phyloP scores from a whole-genome alignment of 2,797 vertebrate species.

The Liparis tanakae region DNA sequence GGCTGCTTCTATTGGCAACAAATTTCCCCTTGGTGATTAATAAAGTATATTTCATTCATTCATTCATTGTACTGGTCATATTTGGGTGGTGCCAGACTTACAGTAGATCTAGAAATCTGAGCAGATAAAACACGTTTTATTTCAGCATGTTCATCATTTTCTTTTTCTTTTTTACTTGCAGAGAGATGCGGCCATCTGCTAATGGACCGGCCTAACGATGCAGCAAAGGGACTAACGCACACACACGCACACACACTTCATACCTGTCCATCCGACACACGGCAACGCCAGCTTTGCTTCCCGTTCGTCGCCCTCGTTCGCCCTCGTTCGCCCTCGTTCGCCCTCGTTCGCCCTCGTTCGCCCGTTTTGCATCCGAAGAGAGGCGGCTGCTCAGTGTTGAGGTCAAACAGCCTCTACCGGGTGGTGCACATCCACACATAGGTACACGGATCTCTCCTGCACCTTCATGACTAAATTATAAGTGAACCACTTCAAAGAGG shows the following conservation, averaged over 20 bases:
- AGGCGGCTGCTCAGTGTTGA: slow-evolving; percentile 34
- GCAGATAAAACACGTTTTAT: not conserved
- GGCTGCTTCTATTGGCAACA: no score
- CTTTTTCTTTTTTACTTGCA: slow-evolving; percentile 40
- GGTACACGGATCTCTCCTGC: slow-evolving; percentile 35
- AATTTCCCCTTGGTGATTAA: no score
- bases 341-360: slow-evolving; percentile 46
- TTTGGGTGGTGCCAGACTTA: not conserved
- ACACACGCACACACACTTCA: slow-evolving; percentile 25
- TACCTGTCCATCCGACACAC: slow-evolving; percentile 53
- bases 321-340: slow-evolving; percentile 43
- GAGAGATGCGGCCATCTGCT: slow-evolving; percentile 69
- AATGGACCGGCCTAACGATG: slow-evolving; percentile 73
- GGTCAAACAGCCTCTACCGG: slow-evolving; percentile 37
- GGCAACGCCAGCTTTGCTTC: slow-evolving; percentile 60
- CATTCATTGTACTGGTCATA: not conserved
- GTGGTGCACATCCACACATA: slow-evolving; percentile 36
- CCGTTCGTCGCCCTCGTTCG: slow-evolving; percentile 53
- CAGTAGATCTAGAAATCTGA: not conserved
- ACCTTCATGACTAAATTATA: slow-evolving; percentile 36
- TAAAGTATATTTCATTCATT: no score
- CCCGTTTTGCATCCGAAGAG: slow-evolving; percentile 56
- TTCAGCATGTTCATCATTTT: not conserved
- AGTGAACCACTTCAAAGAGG: slow-evolving; percentile 33
- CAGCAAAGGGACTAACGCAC: slow-evolving; percentile 26